These are phyloP conservation scores for Drosophila erecta DNA, from an alignment of 1,140 invertebrate genomes.

Conservation along the genomic window DNA sequence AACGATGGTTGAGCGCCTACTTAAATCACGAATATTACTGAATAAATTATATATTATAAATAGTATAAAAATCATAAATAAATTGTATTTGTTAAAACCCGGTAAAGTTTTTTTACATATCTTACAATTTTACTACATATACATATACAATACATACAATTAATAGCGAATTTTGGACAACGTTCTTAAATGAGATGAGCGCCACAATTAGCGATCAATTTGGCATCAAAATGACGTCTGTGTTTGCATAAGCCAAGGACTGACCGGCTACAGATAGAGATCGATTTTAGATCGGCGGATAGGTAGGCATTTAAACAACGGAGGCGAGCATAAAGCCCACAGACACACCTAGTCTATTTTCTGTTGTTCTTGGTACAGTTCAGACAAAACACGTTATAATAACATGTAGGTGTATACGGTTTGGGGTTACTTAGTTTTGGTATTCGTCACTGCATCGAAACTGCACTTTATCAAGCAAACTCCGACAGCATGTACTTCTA, in stretches of 20 bases:
- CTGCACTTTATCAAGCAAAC: constrained; percentile 13
- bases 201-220: too few relatives aligned
- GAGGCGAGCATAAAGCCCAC: constrained; percentile 22
- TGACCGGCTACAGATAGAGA: constrained; percentile 1
- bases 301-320: not conserved
- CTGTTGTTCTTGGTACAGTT: constrained; percentile 18
- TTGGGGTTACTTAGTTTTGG: constrained; percentile 1
- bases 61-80: too few relatives aligned
- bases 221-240: not conserved
- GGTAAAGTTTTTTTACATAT: too few relatives aligned
- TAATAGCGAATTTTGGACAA: too few relatives aligned
- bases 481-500: constrained; percentile 6
- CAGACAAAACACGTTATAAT: not conserved
- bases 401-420: not conserved
- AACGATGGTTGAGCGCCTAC: too few relatives aligned
- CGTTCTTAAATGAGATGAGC: too few relatives aligned
- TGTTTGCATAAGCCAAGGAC: not conserved
- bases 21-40: too few relatives aligned
- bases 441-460: constrained; percentile 28
- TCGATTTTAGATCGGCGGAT: not conserved
- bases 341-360: constrained; percentile 54
- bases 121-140: too few relatives aligned
- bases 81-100: too few relatives aligned
- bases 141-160: too few relatives aligned
- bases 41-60: too few relatives aligned